A percentile compares a stretch with the other conserved stretches of the same genome.
Conservation (phyloP, 2,888 invertebrate genomes). For the Diogma glabrata region DNA sequence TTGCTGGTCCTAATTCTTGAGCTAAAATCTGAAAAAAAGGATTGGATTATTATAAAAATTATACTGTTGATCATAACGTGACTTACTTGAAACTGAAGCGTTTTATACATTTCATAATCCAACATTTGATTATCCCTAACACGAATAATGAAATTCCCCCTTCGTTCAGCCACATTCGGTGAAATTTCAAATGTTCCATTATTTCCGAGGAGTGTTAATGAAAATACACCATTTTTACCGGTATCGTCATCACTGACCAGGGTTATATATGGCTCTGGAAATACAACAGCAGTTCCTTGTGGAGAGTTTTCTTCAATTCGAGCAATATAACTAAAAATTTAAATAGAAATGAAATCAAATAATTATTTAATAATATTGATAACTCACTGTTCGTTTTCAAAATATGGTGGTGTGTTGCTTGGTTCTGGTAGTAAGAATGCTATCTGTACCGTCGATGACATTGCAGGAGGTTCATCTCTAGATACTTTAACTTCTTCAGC, state of each 20-base stretch:
- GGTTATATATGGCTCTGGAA: constrained; percentile 58
- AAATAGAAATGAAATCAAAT: constrained; percentile 10
- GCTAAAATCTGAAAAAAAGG: constrained; percentile 51
- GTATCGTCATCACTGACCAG: constrained; percentile 65
- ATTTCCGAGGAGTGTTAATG: constrained; percentile 62
- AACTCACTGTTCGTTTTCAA: constrained; percentile 64
- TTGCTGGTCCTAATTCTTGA: constrained; percentile 65
- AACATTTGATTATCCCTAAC: constrained; percentile 71
- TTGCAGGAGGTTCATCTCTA: constrained; percentile 62
- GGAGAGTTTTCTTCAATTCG: constrained; percentile 71
- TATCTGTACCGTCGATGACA: constrained; percentile 70
- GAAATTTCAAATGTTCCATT: constrained; percentile 82
- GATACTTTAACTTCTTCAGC: constrained; percentile 73
- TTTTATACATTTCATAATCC: constrained; percentile 72
- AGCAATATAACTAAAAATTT: constrained; percentile 50
- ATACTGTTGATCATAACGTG: background rate
- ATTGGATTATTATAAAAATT: background rate
- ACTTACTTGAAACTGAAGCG: constrained; percentile 59
- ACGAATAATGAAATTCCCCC: constrained; percentile 65
- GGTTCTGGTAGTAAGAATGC: constrained; percentile 71
- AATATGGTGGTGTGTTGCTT: constrained; percentile 65
- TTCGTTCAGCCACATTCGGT: constrained; percentile 70
- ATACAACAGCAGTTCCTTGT: constrained; percentile 63
- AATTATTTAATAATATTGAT: background rate
- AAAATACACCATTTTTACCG: constrained; percentile 75